Evolutionary conservation across 2,797 vertebrate species (phyloP).

Genomic region (Halcyon badia): DNA sequence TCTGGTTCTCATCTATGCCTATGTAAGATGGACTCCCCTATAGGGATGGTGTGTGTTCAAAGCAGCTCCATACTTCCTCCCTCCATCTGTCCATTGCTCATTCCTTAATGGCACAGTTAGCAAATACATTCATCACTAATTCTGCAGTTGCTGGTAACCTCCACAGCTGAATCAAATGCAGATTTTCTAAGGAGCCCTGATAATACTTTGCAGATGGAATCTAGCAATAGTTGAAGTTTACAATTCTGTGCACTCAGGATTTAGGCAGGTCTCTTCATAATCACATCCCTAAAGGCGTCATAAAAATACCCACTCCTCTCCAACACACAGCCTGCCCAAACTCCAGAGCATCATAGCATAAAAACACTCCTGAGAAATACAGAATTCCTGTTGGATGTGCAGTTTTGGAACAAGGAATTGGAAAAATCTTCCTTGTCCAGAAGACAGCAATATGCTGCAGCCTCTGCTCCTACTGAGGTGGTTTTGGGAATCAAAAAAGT

Average conservation of each 20-base stretch:
- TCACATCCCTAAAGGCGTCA: not conserved
- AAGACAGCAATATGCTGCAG: not conserved
- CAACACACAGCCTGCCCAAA: not conserved
- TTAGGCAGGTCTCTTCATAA: slow-evolving; percentile 21
- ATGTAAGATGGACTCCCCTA: not conserved
- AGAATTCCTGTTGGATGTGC: not conserved
- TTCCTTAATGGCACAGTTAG: slow-evolving; percentile 44
- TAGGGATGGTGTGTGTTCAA: not conserved
- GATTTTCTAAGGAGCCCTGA: slow-evolving; percentile 18
- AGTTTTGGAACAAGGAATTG: not conserved
- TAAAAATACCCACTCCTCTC: not conserved
- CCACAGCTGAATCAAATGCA: slow-evolving; percentile 14
- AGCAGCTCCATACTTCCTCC: not conserved
- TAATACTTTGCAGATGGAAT: slow-evolving; percentile 25
- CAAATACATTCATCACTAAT: slow-evolving; percentile 23
- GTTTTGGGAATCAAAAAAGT: not conserved
- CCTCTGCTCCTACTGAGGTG: not conserved
- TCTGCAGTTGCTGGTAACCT: slow-evolving; percentile 42
- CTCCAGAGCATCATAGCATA: not conserved
- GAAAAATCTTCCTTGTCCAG: not conserved
- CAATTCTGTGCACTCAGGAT: not conserved
- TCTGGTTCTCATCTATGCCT: not conserved
- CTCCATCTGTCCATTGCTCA: slow-evolving; percentile 46
- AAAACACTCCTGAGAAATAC: not conserved
- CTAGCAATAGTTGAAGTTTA: not conserved